Evolutionary conservation across 2,113 vertebrate species (phyloP), one percentile per base, ranked within the genome.

Genomic region (Misgurnus mizolepis): DNA sequence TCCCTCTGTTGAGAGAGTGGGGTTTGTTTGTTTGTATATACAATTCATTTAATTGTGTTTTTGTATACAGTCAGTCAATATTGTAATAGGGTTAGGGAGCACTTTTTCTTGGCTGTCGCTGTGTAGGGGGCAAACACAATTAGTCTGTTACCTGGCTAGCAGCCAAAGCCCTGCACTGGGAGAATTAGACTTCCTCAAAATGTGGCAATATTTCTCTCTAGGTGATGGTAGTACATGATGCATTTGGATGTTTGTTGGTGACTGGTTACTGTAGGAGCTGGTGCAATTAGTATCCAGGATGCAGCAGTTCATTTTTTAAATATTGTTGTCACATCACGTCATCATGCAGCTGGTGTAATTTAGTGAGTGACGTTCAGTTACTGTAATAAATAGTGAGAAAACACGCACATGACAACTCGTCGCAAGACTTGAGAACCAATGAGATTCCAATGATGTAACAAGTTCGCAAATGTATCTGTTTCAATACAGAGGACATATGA

Each of bases 121-220:
- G 85, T 88, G 76, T 85, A 78, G 86, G 89, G 60, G 81, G 85
- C 86, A 88, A 89, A 90, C 86, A 86, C 81, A 89, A 89, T 91
- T 89, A 90, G 85, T 82, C 76, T 78, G 86, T 86, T 86, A 87
- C 86, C 82, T 90, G 89, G 88, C 85, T 47, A 22, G 65, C 80
- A 84, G 89, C 89, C 90, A 90, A 82, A 82, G 74, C 82, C 61
- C 70, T 14, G 49, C 22, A 49, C 64, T 27, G 70, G 9, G 43
- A 67, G 71, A 76, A 55, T 64, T 40, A 27, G 56, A 67, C 22
- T 49, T 66, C 8, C 71, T 72, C 70, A 17, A 15, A 67, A 58
- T 18, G 17, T 58, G 55, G 17, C 55, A 58, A 58, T 67, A 12
- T 80, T 67, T 81, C 18, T 67, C 71, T 76, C 43, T 47, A 75